Conservation (phyloP, 2,888 invertebrate species). For the Scaptomyza cyrtandrae region DNA sequence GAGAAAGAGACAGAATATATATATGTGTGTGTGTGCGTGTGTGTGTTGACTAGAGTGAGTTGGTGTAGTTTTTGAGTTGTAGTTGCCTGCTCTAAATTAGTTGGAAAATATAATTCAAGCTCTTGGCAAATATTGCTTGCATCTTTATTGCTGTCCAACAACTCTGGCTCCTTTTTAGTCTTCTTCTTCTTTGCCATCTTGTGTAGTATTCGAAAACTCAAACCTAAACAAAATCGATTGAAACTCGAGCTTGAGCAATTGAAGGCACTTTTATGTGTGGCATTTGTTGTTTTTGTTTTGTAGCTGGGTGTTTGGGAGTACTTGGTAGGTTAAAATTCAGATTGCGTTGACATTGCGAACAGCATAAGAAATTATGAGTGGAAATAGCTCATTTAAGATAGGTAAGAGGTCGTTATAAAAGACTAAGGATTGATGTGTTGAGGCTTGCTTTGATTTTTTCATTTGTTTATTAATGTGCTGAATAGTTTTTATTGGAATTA, state of each 20-base stretch:
- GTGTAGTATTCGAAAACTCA: neutral
- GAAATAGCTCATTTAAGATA: neutral
- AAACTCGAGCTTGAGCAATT: constrained; percentile 6
- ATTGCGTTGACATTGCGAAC: neutral
- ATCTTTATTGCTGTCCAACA: constrained; percentile 22
- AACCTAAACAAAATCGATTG: constrained; percentile 4
- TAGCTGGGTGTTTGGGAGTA: neutral
- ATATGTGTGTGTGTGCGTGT: neutral
- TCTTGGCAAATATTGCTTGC: constrained; percentile 47
- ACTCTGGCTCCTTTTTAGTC: constrained; percentile 1
- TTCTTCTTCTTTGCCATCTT: neutral
- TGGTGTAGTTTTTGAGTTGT: constrained; percentile 4
- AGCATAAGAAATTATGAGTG: neutral
- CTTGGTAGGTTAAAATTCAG: neutral
- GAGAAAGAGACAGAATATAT: constrained; percentile 11
- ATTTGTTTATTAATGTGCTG: too few relatives aligned
- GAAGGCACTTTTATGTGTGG: neutral
- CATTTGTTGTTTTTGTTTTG: neutral
- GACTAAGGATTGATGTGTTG: too few relatives aligned
- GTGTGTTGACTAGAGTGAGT: neutral
- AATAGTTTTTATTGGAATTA: too few relatives aligned
- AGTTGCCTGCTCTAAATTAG: constrained; percentile 58
- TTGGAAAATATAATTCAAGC: constrained; percentile 68
- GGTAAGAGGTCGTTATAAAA: too few relatives aligned
- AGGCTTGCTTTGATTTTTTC: too few relatives aligned